Percentiles rank a stretch among this genome's conserved stretches.
Evolutionary conservation across 2,797 vertebrate species (phyloP).

Genomic region (Eospalax fontanierii): DNA sequence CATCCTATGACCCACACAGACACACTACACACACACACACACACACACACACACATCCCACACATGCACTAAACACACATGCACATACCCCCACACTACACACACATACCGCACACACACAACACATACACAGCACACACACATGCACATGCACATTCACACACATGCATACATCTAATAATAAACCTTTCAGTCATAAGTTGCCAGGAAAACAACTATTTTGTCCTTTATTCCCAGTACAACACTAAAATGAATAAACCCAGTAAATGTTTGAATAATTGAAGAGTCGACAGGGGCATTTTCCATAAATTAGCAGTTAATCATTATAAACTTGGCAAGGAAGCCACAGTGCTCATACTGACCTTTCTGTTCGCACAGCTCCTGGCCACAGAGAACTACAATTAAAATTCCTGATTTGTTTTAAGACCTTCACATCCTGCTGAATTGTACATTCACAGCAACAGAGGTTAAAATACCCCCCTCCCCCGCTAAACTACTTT

Average conservation of each 20-base stretch:
- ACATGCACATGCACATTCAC: background rate
- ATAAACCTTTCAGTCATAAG: background rate
- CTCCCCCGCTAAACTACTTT: background rate
- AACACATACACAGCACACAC: background rate
- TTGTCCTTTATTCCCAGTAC: background rate
- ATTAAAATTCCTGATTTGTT: constrained; percentile 56
- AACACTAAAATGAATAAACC: background rate
- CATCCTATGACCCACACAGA: too few relatives aligned
- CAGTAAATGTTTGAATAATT: background rate
- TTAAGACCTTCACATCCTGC: constrained; percentile 51
- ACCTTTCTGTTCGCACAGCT: background rate
- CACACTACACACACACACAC: too few relatives aligned
- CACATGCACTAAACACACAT: background rate
- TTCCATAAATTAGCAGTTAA: constrained; percentile 31
- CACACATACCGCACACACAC: background rate
- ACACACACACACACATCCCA: background rate
- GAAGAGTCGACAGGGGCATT: background rate
- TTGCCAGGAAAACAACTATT: constrained; percentile 33
- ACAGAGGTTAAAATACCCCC: background rate
- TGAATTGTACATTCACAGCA: constrained; percentile 43
- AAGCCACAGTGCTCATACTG: background rate
- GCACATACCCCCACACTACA: background rate
- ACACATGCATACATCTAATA: background rate
- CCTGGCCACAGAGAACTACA: background rate
- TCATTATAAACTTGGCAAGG: constrained; percentile 33